phyloP scores from a whole-genome alignment of 1,140 invertebrate species.

The Drosophila kanapiae region DNA sequence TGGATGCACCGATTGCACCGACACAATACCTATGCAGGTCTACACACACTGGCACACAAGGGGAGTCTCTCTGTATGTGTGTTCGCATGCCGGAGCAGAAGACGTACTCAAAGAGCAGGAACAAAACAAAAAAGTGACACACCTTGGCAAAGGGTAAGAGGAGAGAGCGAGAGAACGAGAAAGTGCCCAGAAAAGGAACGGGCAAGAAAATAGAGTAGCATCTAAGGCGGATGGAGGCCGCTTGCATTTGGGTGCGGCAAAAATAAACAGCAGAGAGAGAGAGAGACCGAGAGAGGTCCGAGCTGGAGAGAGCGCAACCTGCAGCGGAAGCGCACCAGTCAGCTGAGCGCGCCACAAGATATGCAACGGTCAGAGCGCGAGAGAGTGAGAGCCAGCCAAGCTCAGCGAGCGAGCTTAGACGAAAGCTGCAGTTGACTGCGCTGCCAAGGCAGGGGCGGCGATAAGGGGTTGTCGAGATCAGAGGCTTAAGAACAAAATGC shows the following conservation, averaged over 20 bases:
- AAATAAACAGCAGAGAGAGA: conserved; percentile 50
- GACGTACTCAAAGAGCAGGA: conserved; percentile 60
- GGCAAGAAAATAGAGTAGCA: conserved; percentile 26
- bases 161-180: conserved; percentile 15
- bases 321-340: conserved; percentile 48
- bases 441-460: conserved; percentile 16
- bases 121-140: conserved; percentile 83
- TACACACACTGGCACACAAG: not conserved
- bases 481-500: not conserved
- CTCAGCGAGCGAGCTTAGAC: conserved; percentile 47
- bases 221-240: conserved; percentile 27
- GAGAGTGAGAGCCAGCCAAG: conserved; percentile 33
- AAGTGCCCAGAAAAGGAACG: conserved; percentile 24
- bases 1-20: conserved; percentile 23
- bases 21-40: conserved; percentile 12
- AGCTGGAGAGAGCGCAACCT: conserved; percentile 27
- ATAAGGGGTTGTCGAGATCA: not conserved
- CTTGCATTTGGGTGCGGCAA: conserved; percentile 77
- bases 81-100: conserved; percentile 28
- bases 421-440: conserved; percentile 48
- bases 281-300: conserved; percentile 10
- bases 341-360: conserved; percentile 67
- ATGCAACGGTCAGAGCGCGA: conserved; percentile 53
- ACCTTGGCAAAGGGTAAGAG: conserved; percentile 58
- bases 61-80: not conserved